Conservation (phyloP, 2,797 vertebrate species). For the Thalassophryne amazonica region DNA sequence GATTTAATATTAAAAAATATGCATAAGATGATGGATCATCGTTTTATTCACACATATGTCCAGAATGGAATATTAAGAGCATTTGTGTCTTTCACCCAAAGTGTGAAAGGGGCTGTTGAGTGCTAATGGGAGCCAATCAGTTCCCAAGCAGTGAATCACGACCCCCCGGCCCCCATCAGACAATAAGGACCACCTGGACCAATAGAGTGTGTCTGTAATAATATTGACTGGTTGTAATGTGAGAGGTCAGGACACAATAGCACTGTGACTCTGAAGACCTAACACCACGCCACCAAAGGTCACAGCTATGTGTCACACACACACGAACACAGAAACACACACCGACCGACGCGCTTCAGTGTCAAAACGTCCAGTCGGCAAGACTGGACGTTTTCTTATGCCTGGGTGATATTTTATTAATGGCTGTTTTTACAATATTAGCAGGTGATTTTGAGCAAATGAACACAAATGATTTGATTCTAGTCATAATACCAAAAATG, state of each 20-base stretch:
- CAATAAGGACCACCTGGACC: constrained; percentile 63
- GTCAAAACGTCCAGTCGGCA: background rate
- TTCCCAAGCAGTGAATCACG: constrained; percentile 41
- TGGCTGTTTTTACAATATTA: background rate
- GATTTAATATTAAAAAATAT: no score
- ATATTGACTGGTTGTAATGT: constrained; percentile 77
- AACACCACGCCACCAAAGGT: constrained; percentile 76
- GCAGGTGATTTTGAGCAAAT: background rate
- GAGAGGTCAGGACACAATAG: constrained; percentile 72
- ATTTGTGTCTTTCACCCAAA: no score
- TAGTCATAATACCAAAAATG: background rate
- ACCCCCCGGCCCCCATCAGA: constrained; percentile 2
- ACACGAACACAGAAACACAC: background rate
- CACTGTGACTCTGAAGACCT: constrained; percentile 65
- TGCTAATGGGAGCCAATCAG: constrained; percentile 34
- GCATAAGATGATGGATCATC: no score
- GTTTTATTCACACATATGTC: no score
- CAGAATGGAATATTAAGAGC: no score
- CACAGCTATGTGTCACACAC: constrained; percentile 69
- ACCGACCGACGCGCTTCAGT: background rate
- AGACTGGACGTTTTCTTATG: no score
- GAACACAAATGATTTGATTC: background rate
- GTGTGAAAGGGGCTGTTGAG: constrained; percentile 21
- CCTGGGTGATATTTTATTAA: no score
- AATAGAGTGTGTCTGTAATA: constrained; percentile 26